These are phyloP conservation scores for Papio anubis DNA, from an alignment of 2,113 vertebrate genomes.

Conservation along the genomic window DNA sequence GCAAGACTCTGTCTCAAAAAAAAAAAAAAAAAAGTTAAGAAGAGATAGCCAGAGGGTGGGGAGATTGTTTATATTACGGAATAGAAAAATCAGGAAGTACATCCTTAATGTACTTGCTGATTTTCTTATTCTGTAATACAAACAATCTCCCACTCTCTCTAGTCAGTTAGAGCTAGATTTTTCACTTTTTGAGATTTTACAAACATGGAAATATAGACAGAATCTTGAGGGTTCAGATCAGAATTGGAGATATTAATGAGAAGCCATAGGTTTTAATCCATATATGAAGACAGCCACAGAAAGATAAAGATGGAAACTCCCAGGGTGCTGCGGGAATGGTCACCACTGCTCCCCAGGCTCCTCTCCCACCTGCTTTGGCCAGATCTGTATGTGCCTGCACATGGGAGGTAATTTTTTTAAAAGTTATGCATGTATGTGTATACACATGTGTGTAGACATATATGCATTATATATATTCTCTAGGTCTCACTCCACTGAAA, in stretches of 20 bases:
- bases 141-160: not conserved
- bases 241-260: not conserved
- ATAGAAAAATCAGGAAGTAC: no score
- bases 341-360: not conserved
- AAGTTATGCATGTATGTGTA: not conserved
- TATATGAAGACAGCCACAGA: not conserved
- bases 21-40: not conserved
- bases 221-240: not conserved
- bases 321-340: not conserved
- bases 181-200: not conserved
- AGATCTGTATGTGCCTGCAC: not conserved
- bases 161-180: no score
- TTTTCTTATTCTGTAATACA: not conserved
- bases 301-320: not conserved
- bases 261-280: not conserved
- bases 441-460: accelerated
- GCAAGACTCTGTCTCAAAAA: no score
- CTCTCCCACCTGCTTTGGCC: not conserved
- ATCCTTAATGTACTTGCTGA: no score
- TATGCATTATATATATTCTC: not conserved
- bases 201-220: not conserved
- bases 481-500: not conserved
- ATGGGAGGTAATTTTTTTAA: not conserved
- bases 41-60: not conserved
- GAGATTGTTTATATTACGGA: not conserved